phyloP scores from a whole-genome alignment of 2,797 vertebrate genomes.

The Pogoniulus pusillus region DNA sequence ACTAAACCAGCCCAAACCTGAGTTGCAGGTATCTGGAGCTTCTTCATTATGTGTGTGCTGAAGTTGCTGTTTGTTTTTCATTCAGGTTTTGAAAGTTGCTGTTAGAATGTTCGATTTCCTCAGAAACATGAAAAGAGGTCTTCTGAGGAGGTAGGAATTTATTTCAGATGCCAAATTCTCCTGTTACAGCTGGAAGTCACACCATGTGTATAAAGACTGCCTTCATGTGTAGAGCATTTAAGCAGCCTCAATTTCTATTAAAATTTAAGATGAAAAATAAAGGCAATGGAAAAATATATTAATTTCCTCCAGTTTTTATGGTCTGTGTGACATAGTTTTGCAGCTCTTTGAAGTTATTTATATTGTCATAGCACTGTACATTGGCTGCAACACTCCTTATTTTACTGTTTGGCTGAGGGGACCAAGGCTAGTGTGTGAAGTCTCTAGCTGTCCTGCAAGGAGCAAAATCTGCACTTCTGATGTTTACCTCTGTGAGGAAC shows the following conservation, averaged over 20 bases:
- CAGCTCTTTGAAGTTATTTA: background rate
- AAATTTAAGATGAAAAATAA: conserved; percentile 36
- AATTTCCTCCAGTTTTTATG: background rate
- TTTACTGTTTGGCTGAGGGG: background rate
- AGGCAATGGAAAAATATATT: background rate
- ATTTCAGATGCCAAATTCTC: background rate
- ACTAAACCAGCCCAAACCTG: background rate
- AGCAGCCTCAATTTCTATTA: background rate
- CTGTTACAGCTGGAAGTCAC: background rate
- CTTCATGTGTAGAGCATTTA: background rate
- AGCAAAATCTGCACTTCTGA: background rate
- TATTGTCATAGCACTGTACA: background rate
- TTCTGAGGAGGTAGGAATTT: background rate
- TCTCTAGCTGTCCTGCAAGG: background rate
- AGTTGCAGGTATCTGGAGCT: background rate
- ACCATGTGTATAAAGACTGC: background rate
- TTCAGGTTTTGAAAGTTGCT: conserved; percentile 7
- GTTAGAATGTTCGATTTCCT: background rate
- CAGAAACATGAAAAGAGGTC: background rate
- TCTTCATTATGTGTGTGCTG: background rate
- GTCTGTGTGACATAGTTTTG: background rate
- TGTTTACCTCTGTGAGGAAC: background rate
- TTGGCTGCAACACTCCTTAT: background rate
- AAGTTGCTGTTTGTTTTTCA: conserved; percentile 29
- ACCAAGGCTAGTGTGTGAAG: background rate